Evolutionary conservation across 2,888 invertebrate species (phyloP).

Genomic region (Apantesis nais): DNA sequence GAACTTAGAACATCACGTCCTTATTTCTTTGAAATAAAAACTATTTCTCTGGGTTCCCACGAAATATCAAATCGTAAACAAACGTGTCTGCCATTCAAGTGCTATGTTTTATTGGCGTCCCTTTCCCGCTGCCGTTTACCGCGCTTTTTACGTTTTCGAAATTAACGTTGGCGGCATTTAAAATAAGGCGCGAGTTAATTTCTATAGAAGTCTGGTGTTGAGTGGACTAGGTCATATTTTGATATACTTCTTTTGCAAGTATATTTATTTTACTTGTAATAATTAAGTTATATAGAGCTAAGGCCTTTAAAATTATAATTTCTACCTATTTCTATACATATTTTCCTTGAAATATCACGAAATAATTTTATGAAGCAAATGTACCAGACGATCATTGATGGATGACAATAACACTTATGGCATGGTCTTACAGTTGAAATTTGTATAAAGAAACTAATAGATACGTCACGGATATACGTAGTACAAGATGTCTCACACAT

Average conservation of each 20-base stretch:
- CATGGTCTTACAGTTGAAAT: constrained; percentile 43
- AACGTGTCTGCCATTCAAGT: constrained; percentile 76
- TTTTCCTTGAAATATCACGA: constrained; percentile 61
- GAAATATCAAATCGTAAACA: constrained; percentile 82
- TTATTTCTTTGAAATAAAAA: constrained; percentile 78
- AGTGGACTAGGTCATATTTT: constrained; percentile 78
- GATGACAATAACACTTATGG: constrained; percentile 43
- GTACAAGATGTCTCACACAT: constrained; percentile 67
- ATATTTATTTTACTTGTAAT: constrained; percentile 56
- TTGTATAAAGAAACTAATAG: constrained; percentile 34
- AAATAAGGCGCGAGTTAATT: constrained; percentile 82
- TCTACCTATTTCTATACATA: constrained; percentile 55
- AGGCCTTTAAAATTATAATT: constrained; percentile 48
- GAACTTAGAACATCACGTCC: constrained; percentile 64
- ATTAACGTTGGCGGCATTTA: constrained; percentile 83
- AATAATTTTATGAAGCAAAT: constrained; percentile 75
- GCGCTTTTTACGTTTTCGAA: constrained; percentile 81
- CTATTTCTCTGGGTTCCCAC: constrained; percentile 74
- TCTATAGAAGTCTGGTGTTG: constrained; percentile 75
- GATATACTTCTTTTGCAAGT: constrained; percentile 79
- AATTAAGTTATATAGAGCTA: constrained; percentile 56
- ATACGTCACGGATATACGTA: constrained; percentile 83
- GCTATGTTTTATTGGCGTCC: constrained; percentile 84
- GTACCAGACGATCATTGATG: constrained; percentile 60
- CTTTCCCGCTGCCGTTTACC: constrained; percentile 81